Conservation (phyloP, 2,888 invertebrate genomes). For the Pycnomerus fuliginosus region DNA sequence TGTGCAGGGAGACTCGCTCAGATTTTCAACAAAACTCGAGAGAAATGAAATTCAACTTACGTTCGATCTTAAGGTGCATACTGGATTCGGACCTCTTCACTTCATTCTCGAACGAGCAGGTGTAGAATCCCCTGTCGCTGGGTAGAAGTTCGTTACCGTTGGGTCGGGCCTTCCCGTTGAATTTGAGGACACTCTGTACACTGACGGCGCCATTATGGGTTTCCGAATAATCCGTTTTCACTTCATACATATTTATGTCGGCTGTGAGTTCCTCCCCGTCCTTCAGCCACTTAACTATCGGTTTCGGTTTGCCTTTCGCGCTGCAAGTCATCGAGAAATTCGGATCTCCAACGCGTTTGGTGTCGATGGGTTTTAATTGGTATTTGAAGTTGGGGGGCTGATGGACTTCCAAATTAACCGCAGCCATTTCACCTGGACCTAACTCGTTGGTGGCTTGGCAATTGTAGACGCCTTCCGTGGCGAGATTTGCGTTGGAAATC, state of each 20-base stretch:
- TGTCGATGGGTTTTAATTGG: constrained; percentile 80
- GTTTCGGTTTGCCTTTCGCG: constrained; percentile 86
- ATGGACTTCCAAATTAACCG: constrained; percentile 81
- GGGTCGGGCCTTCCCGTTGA: constrained; percentile 76
- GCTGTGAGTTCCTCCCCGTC: constrained; percentile 78
- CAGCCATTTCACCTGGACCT: constrained; percentile 82
- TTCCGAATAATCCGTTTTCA: constrained; percentile 75
- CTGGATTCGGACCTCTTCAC: constrained; percentile 84
- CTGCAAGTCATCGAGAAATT: constrained; percentile 81
- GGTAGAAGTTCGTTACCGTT: constrained; percentile 76
- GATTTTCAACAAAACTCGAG: too few relatives aligned
- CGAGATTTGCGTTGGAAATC: constrained; percentile 80
- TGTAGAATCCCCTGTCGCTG: constrained; percentile 82
- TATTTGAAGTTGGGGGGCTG: constrained; percentile 84
- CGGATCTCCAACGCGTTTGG: constrained; percentile 74
- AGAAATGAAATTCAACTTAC: too few relatives aligned
- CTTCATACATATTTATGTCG: constrained; percentile 77
- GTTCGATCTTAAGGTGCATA: constrained; percentile 89
- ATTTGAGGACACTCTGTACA: constrained; percentile 79
- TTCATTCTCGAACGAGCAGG: constrained; percentile 86
- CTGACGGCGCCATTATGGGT: constrained; percentile 77
- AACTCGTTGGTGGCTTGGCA: constrained; percentile 89
- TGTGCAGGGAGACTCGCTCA: too few relatives aligned
- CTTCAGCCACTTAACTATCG: constrained; percentile 82
- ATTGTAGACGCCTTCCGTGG: constrained; percentile 85